Evolutionary conservation across 2,113 vertebrate genomes (phyloP).

Genomic region (Bettongia penicillata): DNA sequence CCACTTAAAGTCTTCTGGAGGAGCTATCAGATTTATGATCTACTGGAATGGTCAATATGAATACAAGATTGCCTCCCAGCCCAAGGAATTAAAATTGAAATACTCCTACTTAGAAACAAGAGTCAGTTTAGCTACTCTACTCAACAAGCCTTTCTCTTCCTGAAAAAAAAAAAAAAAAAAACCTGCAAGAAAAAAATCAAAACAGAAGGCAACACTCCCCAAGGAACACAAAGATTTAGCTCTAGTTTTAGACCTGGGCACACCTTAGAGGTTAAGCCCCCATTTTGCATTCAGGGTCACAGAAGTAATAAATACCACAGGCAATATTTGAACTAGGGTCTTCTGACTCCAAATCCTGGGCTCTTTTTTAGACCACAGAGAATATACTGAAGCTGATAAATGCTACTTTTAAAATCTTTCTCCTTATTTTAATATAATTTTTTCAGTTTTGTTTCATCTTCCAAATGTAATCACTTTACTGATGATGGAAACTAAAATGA

Average conservation of each 20-base stretch:
- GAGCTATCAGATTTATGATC: not conserved
- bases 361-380: not conserved
- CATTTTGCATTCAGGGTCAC: not conserved
- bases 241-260: not conserved
- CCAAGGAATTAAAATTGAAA: not conserved
- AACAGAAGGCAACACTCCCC: not conserved
- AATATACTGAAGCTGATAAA: not conserved
- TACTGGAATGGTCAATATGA: not conserved
- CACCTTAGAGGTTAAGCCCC: not conserved
- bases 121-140: not conserved
- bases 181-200: not conserved
- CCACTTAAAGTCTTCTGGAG: not conserved
- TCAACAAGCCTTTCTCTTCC: not conserved
- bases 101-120: not conserved
- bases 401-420: not conserved
- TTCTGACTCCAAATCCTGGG: not conserved
- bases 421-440: conserved; percentile 18
- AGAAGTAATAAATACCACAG: not conserved
- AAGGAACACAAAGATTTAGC: not conserved
- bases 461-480: conserved; percentile 13
- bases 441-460: not conserved
- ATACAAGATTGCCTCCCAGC: not conserved
- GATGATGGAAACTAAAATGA: conserved; percentile 42
- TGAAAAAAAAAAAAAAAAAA: not conserved
- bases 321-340: not conserved